Percentiles rank a stretch among this genome's conserved stretches.
Conservation (phyloP, 2,888 invertebrate genomes). For the Euphydryas editha region DNA sequence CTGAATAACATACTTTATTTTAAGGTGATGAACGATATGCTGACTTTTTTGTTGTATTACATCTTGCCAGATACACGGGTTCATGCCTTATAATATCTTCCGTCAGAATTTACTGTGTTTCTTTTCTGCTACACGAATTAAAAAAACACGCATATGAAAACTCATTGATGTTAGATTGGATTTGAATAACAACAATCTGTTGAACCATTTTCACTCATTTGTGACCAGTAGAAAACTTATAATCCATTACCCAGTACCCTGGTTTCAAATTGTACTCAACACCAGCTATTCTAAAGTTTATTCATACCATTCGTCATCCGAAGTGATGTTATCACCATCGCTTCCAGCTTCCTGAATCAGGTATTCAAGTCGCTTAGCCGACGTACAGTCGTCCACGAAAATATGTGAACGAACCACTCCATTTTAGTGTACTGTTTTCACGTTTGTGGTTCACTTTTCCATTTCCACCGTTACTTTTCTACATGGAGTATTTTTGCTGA, state of each 20-base stretch:
- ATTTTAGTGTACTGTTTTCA: background rate
- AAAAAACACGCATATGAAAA: too few relatives aligned
- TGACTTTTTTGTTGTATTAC: too few relatives aligned
- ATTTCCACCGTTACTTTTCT: conserved; percentile 11
- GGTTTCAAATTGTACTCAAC: conserved; percentile 15
- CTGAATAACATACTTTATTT: too few relatives aligned
- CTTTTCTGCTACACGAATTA: too few relatives aligned
- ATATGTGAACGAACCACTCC: background rate
- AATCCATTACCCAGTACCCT: conserved; percentile 5
- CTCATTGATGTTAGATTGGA: too few relatives aligned
- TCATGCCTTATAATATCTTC: too few relatives aligned
- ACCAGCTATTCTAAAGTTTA: conserved; percentile 17
- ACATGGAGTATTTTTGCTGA: conserved; percentile 12
- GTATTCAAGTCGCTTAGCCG: conserved; percentile 63
- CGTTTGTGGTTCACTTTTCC: conserved; percentile 22
- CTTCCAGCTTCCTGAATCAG: conserved; percentile 81
- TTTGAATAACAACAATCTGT: too few relatives aligned
- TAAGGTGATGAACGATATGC: too few relatives aligned
- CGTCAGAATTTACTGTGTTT: too few relatives aligned
- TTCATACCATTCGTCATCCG: conserved; percentile 52
- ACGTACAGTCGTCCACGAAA: conserved; percentile 32
- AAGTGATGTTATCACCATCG: conserved; percentile 74
- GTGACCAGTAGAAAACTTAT: background rate
- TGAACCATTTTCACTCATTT: too few relatives aligned
- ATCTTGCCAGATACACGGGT: too few relatives aligned